Evolutionary conservation across 2,888 invertebrate species (phyloP).

Genomic region (Aleiodes alternator): DNA sequence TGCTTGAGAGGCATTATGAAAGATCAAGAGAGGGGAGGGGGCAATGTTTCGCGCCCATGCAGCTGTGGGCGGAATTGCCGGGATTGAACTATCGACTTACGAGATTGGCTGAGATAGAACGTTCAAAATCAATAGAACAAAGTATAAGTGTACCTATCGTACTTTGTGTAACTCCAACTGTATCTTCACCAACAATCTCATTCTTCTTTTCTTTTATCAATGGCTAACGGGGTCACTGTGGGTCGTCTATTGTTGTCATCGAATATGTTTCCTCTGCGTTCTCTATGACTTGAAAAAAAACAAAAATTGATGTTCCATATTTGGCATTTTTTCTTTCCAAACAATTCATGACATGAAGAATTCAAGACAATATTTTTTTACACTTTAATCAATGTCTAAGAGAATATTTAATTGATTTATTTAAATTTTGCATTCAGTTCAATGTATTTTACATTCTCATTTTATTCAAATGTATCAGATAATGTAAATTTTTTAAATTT

Average conservation of each 20-base stretch:
- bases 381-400: too few species aligned
- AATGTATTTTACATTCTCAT: background rate
- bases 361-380: background rate
- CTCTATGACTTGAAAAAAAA: background rate
- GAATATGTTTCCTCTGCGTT: conserved; percentile 4
- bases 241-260: conserved; percentile 47
- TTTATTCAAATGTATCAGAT: background rate
- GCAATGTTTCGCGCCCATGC: conserved; percentile 40
- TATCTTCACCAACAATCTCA: conserved; percentile 45
- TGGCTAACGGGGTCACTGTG: conserved; percentile 29
- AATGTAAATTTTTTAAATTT: background rate
- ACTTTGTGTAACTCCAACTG: conserved; percentile 4
- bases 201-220: conserved; percentile 47
- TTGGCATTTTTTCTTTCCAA: background rate
- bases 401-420: conserved; percentile 2
- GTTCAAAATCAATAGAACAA: conserved; percentile 2
- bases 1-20: conserved; percentile 20
- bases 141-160: conserved; percentile 1
- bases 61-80: conserved; percentile 47
- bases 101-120: conserved; percentile 42
- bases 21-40: conserved; percentile 7
- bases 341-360: background rate
- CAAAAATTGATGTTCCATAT: background rate
- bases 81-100: conserved; percentile 49
- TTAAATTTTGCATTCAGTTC: background rate